Percentiles rank a stretch among this genome's conserved stretches.
Conservation (phyloP, 2,113 vertebrate species). For the Coturnix japonica region DNA sequence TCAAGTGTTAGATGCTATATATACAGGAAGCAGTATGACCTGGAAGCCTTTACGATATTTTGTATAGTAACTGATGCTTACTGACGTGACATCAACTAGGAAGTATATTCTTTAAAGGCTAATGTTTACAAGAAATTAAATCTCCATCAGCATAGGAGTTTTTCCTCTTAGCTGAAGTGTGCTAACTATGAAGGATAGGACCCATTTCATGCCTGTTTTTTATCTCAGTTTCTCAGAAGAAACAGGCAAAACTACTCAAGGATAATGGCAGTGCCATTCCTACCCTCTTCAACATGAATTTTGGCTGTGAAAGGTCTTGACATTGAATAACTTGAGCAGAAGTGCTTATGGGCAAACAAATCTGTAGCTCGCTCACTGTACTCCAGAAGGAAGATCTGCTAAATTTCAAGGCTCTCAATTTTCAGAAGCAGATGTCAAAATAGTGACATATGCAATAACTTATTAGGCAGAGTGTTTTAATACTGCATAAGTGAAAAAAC, state of each 20-base stretch:
- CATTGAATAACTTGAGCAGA: not conserved
- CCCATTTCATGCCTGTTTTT: not conserved
- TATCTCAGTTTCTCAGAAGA: not conserved
- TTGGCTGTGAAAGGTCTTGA: not conserved
- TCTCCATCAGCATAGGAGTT: not conserved
- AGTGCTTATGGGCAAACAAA: not conserved
- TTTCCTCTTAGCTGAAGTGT: not conserved
- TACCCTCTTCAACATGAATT: not conserved
- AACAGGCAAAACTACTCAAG: not conserved
- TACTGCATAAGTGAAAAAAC: not conserved
- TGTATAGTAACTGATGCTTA: not conserved
- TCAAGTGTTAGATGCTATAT: not conserved
- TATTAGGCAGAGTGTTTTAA: not conserved
- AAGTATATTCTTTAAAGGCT: not conserved
- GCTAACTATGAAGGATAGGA: not conserved
- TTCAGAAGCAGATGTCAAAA: conserved; percentile 18
- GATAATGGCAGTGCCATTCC: not conserved
- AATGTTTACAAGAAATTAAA: not conserved
- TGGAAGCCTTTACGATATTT: not conserved
- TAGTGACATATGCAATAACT: not conserved
- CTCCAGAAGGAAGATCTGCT: not conserved
- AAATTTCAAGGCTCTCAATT: not conserved
- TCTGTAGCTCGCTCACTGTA: not conserved
- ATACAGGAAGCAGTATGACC: not conserved
- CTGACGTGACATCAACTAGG: not conserved